Evolutionary conservation across 2,888 invertebrate genomes (phyloP).

Genomic region (Ennomos erosarius): DNA sequence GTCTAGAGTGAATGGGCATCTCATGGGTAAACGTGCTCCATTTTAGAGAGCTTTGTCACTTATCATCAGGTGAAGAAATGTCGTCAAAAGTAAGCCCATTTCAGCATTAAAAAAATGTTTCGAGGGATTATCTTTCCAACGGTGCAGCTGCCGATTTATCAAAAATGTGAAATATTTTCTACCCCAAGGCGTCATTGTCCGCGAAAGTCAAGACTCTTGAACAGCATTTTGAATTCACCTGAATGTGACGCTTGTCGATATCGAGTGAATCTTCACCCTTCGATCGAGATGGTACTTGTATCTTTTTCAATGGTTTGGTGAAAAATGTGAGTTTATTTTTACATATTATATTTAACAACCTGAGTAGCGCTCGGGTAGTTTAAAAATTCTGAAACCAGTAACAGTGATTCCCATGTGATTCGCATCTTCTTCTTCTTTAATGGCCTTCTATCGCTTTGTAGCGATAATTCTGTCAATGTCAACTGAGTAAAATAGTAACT

Average conservation of each 20-base stretch:
- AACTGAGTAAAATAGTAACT: too few relatives aligned
- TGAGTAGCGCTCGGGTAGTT: background rate
- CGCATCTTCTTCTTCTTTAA: too few relatives aligned
- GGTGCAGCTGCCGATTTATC: conserved; percentile 13
- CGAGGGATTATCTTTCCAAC: background rate
- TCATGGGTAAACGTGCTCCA: too few relatives aligned
- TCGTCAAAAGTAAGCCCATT: too few relatives aligned
- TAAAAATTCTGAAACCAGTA: background rate
- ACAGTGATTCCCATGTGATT: too few relatives aligned
- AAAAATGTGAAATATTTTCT: conserved; percentile 24
- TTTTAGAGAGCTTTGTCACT: too few relatives aligned
- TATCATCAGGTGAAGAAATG: too few relatives aligned
- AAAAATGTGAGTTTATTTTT: conserved; percentile 2
- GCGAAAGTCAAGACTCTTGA: conserved; percentile 16
- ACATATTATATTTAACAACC: background rate
- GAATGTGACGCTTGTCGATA: conserved; percentile 24
- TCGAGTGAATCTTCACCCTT: conserved; percentile 19
- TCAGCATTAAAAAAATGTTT: too few relatives aligned
- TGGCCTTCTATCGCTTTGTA: too few relatives aligned
- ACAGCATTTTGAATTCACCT: conserved; percentile 26
- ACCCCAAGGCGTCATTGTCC: conserved; percentile 26
- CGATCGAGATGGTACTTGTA: conserved; percentile 15
- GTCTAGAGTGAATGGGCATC: too few relatives aligned
- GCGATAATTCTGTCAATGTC: too few relatives aligned
- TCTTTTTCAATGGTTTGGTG: background rate